These are phyloP conservation scores for Montipora sp. DNA, from an alignment of 64 coral and sea anemone species.

Conservation along the genomic window DNA sequence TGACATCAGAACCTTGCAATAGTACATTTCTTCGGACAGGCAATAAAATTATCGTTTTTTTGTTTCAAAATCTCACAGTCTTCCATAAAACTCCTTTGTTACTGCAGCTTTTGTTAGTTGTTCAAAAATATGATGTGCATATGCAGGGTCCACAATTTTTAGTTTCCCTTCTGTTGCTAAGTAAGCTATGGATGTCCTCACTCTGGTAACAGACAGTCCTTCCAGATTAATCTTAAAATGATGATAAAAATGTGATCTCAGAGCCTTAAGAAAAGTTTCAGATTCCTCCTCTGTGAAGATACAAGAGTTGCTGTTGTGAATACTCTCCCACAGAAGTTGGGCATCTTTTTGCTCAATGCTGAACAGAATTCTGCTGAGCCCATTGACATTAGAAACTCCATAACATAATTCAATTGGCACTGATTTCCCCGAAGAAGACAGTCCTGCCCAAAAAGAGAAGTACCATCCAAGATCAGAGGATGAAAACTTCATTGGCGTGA, in stretches of 20 bases:
- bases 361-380: conserved; percentile 63
- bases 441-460: conserved; percentile 82
- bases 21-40: no score
- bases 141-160: conserved; percentile 74
- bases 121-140: conserved; percentile 73
- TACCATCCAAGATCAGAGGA: conserved; percentile 81
- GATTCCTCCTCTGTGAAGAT: conserved; percentile 90
- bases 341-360: conserved; percentile 79
- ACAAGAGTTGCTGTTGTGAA: conserved; percentile 54
- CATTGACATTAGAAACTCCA: conserved; percentile 36
- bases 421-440: conserved; percentile 14
- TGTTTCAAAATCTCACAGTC: conserved; percentile 8
- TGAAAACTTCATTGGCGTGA: conserved; percentile 72
- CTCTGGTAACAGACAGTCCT: conserved; percentile 69
- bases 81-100: conserved; percentile 57
- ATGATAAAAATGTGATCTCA: conserved; percentile 87
- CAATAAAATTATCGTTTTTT: no score
- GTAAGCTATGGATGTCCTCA: conserved; percentile 76
- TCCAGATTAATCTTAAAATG: conserved; percentile 91
- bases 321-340: conserved; percentile 58
- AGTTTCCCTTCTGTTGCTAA: conserved; percentile 79
- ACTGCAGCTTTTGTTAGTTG: conserved; percentile 74
- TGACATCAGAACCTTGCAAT: no score
- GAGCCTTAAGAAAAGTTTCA: conserved; percentile 69
- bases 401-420: conserved; percentile 79